Conservation (phyloP, 2,113 vertebrate genomes). For the Steatornis caripensis region DNA sequence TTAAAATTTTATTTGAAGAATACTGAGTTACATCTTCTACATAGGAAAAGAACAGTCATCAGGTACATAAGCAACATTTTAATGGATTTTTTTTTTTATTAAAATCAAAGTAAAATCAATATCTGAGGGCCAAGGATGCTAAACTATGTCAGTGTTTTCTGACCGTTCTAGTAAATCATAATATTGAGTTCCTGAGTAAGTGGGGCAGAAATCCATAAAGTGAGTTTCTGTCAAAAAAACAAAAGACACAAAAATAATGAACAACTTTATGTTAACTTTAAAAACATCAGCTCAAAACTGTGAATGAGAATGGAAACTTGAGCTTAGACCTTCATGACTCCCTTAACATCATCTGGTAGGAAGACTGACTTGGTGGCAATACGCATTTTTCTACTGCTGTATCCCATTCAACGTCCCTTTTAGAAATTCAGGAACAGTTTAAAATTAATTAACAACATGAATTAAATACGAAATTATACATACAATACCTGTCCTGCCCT, state of each 20-base stretch:
- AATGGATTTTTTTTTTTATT: neutral
- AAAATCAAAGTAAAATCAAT: neutral
- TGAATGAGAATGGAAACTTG: neutral
- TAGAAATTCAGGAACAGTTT: neutral
- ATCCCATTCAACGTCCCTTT: neutral
- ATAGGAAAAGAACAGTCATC: neutral
- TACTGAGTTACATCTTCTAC: neutral
- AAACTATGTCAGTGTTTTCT: neutral
- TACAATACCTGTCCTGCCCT: neutral
- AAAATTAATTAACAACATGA: neutral
- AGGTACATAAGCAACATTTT: neutral
- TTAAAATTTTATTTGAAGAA: neutral
- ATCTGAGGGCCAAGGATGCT: neutral
- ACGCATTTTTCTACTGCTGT: neutral
- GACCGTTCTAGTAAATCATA: neutral
- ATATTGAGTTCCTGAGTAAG: conserved; percentile 40
- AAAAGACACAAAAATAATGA: neutral
- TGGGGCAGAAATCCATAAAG: conserved; percentile 25
- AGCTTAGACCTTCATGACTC: neutral
- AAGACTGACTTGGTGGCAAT: neutral
- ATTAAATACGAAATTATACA: neutral
- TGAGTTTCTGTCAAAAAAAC: conserved; percentile 45
- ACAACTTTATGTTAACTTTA: neutral
- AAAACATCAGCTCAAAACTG: neutral
- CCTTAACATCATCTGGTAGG: neutral